Evolutionary conservation across 2,797 vertebrate genomes (phyloP), one percentile per base, ranked within the genome.

Genomic region (Syngnathus rostellatus): DNA sequence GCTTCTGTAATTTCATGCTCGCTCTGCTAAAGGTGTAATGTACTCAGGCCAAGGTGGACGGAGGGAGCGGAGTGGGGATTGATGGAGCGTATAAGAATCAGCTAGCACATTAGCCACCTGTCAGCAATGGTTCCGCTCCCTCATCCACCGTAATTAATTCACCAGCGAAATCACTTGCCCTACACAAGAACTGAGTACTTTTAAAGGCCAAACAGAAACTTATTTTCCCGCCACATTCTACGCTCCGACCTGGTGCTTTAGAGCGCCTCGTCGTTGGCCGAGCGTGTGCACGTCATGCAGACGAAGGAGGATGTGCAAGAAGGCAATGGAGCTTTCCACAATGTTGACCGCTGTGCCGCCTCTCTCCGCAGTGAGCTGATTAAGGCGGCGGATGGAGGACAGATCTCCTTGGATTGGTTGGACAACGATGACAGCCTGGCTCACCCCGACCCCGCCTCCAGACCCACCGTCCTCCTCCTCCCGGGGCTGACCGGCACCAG

Each of bases 331-430:
- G 31, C 31, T 31, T 31, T 31, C 31, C 31, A 31, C 50, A 9
- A n/a, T 9, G 14, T 6, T 57, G 55, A 57, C 31, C 37, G 31
- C 6, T 57, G 25, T 17, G 55, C 25, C 55, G 2, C 55, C 25
- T 57, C 1, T 82, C 77, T 92, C 72, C 90, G 84, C 90, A 99
- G 97, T 84, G 96, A 99, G 87, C 94, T 98, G 86, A 94, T 99
- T 92, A 93, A 89, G 89, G 96, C 95, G 77, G 89, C 92, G 90
- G 97, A 99, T 92, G 97, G 97, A 92, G 97, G 97, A 74, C 96
- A 99, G 91, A 95, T 99, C 92, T 99, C 93, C 4, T 80, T 99
- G 92, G 96, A 99, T 81, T 99, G 97, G 97, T 96, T 97, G 86
- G 95, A 98, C 90, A 95, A 98, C 77, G 87, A 93, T 60, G 90